Evolutionary conservation across 2,113 vertebrate species (phyloP).

Genomic region (Microtus richardsoni): DNA sequence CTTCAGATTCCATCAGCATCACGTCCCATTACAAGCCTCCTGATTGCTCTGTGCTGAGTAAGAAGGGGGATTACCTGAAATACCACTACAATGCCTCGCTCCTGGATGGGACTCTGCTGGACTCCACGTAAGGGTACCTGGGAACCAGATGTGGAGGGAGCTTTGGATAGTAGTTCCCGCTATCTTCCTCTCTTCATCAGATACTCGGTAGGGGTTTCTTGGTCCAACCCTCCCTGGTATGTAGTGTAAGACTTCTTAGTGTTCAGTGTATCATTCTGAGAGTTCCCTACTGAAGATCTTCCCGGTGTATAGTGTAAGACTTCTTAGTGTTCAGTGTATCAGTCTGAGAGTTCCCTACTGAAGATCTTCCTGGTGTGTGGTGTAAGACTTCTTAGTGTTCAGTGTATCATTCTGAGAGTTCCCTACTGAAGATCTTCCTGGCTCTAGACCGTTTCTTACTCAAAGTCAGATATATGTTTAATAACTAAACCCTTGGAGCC

Average conservation of each 20-base stretch:
- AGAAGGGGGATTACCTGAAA: slow-evolving; percentile 97
- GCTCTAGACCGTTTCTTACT: neutral
- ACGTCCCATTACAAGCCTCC: slow-evolving; percentile 90
- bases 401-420: neutral
- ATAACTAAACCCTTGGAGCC: neutral
- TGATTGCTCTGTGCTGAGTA: slow-evolving; percentile 89
- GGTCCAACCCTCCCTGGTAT: fast-evolving
- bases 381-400: neutral
- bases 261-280: neutral
- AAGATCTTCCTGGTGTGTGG: no score
- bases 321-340: neutral
- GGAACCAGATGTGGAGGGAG: neutral
- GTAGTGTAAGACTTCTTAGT: neutral
- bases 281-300: neutral
- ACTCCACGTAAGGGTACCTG: slow-evolving; percentile 93
- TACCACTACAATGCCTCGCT: slow-evolving; percentile 98
- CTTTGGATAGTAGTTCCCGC: neutral
- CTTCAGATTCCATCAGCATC: slow-evolving; percentile 90
- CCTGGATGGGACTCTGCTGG: slow-evolving; percentile 95
- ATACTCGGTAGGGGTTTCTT: neutral
- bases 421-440: neutral
- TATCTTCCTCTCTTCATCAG: neutral
- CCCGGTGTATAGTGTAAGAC: neutral
- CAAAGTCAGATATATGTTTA: neutral
- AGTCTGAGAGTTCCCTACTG: neutral